A percentile compares a stretch with the other conserved stretches of the same genome.
phyloP scores from a whole-genome alignment of 2,888 invertebrate genomes.

The Dynastes maya region DNA sequence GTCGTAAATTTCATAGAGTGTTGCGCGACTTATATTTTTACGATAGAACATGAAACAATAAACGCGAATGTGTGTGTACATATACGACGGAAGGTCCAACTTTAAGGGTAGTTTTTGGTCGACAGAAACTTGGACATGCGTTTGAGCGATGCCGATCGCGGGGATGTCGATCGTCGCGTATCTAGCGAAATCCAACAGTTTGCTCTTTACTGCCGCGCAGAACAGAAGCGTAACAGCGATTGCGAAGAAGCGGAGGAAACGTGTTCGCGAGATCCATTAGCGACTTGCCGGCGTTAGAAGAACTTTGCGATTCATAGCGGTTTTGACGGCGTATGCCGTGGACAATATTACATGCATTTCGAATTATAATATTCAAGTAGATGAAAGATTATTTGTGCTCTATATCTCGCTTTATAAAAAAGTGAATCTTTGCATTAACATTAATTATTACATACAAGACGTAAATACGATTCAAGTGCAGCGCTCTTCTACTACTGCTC shows the following conservation, averaged over 20 bases:
- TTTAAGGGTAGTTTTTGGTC: slow-evolving; percentile 38
- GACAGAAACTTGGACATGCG: slow-evolving; percentile 48
- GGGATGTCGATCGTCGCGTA: slow-evolving; percentile 47
- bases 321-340: neutral
- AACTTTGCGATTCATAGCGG: neutral
- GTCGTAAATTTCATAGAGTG: slow-evolving; percentile 33
- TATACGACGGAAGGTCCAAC: slow-evolving; percentile 13
- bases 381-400: neutral
- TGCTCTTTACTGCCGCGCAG: slow-evolving; percentile 54
- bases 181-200: slow-evolving; percentile 53
- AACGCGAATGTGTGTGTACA: slow-evolving; percentile 28
- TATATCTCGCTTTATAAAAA: neutral
- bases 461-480: slow-evolving; percentile 15
- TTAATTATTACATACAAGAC: neutral
- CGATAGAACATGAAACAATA: slow-evolving; percentile 50
- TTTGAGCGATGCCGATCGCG: slow-evolving; percentile 46
- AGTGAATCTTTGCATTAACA: slow-evolving; percentile 14
- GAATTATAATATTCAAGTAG: slow-evolving; percentile 5
- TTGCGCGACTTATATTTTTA: slow-evolving; percentile 42
- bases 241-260: slow-evolving; percentile 51
- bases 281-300: neutral
- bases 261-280: slow-evolving; percentile 47
- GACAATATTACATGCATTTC: slow-evolving; percentile 8
- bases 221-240: slow-evolving; percentile 46
- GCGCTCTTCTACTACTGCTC: neutral